These are phyloP conservation scores for Hoplostethus mediterraneus DNA, from an alignment of 2,797 vertebrate genomes.

Conservation along the genomic window DNA sequence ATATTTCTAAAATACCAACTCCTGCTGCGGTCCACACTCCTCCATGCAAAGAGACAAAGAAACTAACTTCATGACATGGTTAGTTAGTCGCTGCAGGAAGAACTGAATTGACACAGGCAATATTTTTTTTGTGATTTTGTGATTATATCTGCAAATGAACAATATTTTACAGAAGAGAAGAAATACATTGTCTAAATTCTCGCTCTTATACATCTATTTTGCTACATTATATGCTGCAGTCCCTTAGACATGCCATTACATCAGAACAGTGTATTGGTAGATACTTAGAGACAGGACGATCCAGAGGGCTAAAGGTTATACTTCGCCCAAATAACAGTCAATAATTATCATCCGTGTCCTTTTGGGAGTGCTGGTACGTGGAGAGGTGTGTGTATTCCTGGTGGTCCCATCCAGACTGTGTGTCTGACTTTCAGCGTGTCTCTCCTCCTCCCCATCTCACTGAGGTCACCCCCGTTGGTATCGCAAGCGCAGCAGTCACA, in stretches of 20 bases:
- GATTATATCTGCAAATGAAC: background rate
- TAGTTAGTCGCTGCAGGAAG: background rate
- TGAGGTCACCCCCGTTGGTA: slow-evolving; percentile 86
- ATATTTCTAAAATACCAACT: slow-evolving; percentile 69
- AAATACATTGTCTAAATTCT: too few relatives aligned
- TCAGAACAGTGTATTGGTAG: background rate
- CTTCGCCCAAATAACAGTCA: background rate
- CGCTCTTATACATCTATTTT: too few relatives aligned
- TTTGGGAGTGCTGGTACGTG: slow-evolving; percentile 30
- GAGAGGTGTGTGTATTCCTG: slow-evolving; percentile 56
- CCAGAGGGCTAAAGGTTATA: background rate
- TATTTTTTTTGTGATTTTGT: background rate
- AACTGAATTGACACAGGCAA: slow-evolving; percentile 9
- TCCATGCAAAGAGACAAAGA: slow-evolving; percentile 39
- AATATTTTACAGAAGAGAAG: background rate
- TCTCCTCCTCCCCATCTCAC: slow-evolving; percentile 71
- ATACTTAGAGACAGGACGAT: background rate
- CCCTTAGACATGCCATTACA: background rate
- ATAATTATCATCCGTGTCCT: slow-evolving; percentile 38
- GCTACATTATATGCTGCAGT: too few relatives aligned
- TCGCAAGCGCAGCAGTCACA: slow-evolving; percentile 89
- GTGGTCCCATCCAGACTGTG: slow-evolving; percentile 79
- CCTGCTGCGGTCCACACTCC: slow-evolving; percentile 42
- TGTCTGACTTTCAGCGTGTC: slow-evolving; percentile 81
- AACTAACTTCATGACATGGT: slow-evolving; percentile 21